phyloP scores from a whole-genome alignment of 2,113 vertebrate species.

The Tragelaphus buxtoni region DNA sequence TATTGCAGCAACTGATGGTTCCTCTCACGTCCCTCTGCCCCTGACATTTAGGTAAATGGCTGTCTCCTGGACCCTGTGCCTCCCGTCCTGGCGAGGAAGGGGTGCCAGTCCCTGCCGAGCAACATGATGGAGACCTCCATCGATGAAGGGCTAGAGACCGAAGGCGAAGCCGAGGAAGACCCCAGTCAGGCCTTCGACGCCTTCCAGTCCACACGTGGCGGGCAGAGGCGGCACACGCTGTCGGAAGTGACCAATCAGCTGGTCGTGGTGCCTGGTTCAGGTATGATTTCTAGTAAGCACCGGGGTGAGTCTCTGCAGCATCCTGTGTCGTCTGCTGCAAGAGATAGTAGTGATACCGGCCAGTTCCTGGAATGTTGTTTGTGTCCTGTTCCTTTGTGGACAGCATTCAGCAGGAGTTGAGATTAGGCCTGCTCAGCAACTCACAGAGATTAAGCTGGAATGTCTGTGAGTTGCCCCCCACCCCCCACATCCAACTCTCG shows the following conservation, averaged over 20 bases:
- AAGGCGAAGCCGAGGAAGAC: conserved; percentile 92
- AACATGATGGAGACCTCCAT: conserved; percentile 99
- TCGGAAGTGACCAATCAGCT: conserved; percentile 95
- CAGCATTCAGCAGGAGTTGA: background rate
- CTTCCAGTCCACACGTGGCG: conserved; percentile 89
- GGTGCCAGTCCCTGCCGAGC: conserved; percentile 91
- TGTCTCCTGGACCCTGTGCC: conserved; percentile 95
- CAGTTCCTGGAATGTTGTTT: background rate
- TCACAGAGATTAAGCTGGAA: no score
- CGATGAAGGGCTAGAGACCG: conserved; percentile 94
- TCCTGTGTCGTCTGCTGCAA: background rate
- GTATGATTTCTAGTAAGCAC: conserved; percentile 60
- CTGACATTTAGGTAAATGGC: conserved; percentile 87
- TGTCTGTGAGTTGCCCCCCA: background rate
- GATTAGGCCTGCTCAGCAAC: background rate
- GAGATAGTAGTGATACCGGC: background rate
- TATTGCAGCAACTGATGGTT: background rate
- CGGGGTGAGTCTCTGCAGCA: background rate
- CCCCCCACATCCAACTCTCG: background rate
- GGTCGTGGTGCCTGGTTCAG: conserved; percentile 84
- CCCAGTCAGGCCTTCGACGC: conserved; percentile 87
- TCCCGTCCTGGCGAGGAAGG: conserved; percentile 87
- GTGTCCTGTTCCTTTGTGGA: background rate
- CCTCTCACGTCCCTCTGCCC: background rate
- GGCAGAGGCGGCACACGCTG: conserved; percentile 94